Base-by-base conservation (phyloP, 2,888 invertebrate genomes). In the Megamerina dolium region DNA sequence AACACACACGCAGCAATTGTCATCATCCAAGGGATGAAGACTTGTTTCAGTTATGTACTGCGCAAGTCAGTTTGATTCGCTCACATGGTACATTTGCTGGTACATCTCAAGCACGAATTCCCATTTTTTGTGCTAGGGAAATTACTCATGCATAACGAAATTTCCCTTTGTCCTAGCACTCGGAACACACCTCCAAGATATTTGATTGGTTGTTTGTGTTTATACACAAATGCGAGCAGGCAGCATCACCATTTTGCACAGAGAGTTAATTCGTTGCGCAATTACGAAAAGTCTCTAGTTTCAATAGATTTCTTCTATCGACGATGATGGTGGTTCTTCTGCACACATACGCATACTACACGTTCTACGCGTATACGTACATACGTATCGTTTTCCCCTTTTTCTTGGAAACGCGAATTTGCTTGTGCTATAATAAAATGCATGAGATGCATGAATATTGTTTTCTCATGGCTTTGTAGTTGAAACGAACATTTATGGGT, bases 61-160 rank as follows among this genome's bases (percentile, higher is more conserved):
- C 65, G 65, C 65, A 60, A 55, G 64, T 60, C 58, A 56, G 51
- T 51, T 57, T 62, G 66, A 66, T 66, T 63, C 64, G 9, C 37
- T 43, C 34, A 38, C 30, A 58, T 23, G 23, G 6, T n/a, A n/a
- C 54, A 50, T 53, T 32, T 41, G 36, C 43, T 37, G 33, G 21
- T 21, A n/a, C 21, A 14, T 23, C 5, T 3, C 9, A 6, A 21
- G 29, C 32, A 38, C 27, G 21, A 43, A 45, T 45, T 45, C 47
- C 42, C 50, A 30, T 39, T 37, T 36, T 37, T 21, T 36, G 10
- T 19, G 3, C 17, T 16, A n/a, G 53, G 63, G 57, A 58, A 59
- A 56, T 56, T 55, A 58, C 55, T 59, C 56, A 61, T 55, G 66
- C 54, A 58, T 49, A 50, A 56, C 45, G 47, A 54, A 61, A 56